These are phyloP conservation scores for Sebastolobus altivelis DNA, from an alignment of 2,797 vertebrate genomes.

Conservation along the genomic window DNA sequence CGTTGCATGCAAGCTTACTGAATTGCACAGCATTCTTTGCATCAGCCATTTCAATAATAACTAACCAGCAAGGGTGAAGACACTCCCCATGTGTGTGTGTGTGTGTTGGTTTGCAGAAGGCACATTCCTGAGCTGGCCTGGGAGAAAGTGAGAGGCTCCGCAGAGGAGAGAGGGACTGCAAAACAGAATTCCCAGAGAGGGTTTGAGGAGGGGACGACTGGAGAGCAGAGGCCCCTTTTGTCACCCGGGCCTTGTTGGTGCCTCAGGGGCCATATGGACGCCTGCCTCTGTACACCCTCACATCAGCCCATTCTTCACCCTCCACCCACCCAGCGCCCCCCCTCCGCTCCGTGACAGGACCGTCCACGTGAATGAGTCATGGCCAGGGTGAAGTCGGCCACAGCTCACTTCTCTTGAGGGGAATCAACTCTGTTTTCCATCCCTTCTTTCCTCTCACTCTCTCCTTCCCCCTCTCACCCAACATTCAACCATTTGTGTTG, in stretches of 20 bases:
- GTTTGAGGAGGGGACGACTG: slow-evolving; percentile 65
- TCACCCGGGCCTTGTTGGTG: slow-evolving; percentile 70
- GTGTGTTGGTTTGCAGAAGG: slow-evolving; percentile 51
- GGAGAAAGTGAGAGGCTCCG: slow-evolving; percentile 71
- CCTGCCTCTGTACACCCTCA: slow-evolving; percentile 73
- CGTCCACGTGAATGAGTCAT: slow-evolving; percentile 73
- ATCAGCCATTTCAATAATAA: slow-evolving; percentile 53
- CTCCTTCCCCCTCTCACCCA: slow-evolving; percentile 8
- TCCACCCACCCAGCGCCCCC: slow-evolving; percentile 5
- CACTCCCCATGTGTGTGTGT: slow-evolving; percentile 34
- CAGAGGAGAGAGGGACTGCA: slow-evolving; percentile 52
- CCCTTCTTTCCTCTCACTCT: slow-evolving; percentile 5
- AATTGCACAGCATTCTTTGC: slow-evolving; percentile 47
- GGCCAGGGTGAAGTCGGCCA: slow-evolving; percentile 77
- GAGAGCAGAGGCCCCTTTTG: slow-evolving; percentile 71
- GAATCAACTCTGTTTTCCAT: slow-evolving; percentile 37
- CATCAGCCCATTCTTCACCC: slow-evolving; percentile 69
- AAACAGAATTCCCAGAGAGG: slow-evolving; percentile 67
- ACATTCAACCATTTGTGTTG: slow-evolving; percentile 19
- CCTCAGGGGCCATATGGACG: slow-evolving; percentile 70
- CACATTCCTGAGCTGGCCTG: slow-evolving; percentile 69
- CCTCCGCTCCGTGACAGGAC: slow-evolving; percentile 52
- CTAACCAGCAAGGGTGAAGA: slow-evolving; percentile 50
- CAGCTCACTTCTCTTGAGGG: slow-evolving; percentile 70
- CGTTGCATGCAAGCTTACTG: neutral